Base-by-base conservation (phyloP, 2,888 invertebrate genomes). In the Colostygia pectinataria region DNA sequence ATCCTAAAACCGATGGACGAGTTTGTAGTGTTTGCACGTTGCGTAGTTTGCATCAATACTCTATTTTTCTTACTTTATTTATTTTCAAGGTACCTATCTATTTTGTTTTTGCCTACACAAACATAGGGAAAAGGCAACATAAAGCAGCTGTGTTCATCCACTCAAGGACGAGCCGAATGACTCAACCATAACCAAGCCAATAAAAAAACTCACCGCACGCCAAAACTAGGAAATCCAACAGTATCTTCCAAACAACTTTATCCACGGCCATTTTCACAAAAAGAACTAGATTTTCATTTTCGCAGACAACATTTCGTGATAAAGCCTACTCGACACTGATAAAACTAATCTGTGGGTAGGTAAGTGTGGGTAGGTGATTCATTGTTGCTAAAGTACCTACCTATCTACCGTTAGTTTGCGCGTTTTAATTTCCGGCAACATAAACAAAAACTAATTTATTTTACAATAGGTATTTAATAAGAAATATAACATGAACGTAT, bases 201-300 rank as follows among this genome's bases (percentile, higher is more conserved):
- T 14, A 25, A 39, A 14, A n/a, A 29, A 12, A 82, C 88, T 83
- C 53, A 88, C 89, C 78, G 36, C 80, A 77, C 7, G 61, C 56
- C 49, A 86, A 63, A 18, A 83, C 70, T 7, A 77, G 4, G 27
- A 86, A 62, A 62, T 88, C 88, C 71, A 88, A 52, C 13, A 75
- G 29, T 25, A 88, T 76, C 60, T 88, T 87, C 74, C 78, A 77
- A 52, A 80, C 68, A 34, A 85, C 41, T 54, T 57, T 76, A 52
- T 81, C 80, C 51, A 76, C 72, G 14, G 76, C 77, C 85, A 80
- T 81, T 49, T 24, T 48, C 7, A 34, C 14, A 6, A 31, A 6
- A 33, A 28, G 4, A 38, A 39, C 14, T 33, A 27, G 15, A 28
- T 33, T 33, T 27, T 24, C 8, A 34, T 29, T 45, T 32, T 25